phyloP scores from a whole-genome alignment of 2,888 invertebrate species.

The Lamproptera curius region DNA sequence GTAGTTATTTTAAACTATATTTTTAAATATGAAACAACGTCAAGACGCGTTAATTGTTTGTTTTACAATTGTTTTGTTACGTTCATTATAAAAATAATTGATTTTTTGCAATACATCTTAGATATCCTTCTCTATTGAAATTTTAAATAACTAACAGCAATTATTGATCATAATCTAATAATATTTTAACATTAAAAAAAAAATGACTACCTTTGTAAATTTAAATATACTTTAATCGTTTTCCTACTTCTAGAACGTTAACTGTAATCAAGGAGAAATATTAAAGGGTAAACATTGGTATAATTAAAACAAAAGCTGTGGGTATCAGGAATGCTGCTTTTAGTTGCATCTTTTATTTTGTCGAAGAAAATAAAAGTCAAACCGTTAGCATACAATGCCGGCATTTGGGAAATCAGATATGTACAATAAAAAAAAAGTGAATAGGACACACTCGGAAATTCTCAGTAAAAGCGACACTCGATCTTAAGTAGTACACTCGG shows the following conservation, averaged over 20 bases:
- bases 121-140: too few species aligned
- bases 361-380: constrained; percentile 20
- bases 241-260: neutral
- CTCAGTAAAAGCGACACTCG: constrained; percentile 18
- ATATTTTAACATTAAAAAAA: too few species aligned
- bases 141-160: too few species aligned
- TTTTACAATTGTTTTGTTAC: too few species aligned
- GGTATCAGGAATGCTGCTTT: constrained; percentile 21
- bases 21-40: too few species aligned
- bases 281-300: neutral
- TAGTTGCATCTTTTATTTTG: constrained; percentile 19
- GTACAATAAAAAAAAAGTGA: constrained; percentile 14
- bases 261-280: neutral
- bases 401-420: constrained; percentile 15
- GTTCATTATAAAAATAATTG: too few species aligned
- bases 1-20: too few species aligned
- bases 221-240: neutral
- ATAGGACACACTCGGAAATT: constrained; percentile 18
- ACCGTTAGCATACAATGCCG: constrained; percentile 18
- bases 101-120: too few species aligned
- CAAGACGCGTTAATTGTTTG: too few species aligned
- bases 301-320: constrained; percentile 9
- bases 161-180: too few species aligned
- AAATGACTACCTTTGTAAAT: too few species aligned
- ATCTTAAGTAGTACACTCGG: constrained; percentile 12